Evolutionary conservation across 1,140 invertebrate species (phyloP).

Genomic region (Lucilia sericata): DNA sequence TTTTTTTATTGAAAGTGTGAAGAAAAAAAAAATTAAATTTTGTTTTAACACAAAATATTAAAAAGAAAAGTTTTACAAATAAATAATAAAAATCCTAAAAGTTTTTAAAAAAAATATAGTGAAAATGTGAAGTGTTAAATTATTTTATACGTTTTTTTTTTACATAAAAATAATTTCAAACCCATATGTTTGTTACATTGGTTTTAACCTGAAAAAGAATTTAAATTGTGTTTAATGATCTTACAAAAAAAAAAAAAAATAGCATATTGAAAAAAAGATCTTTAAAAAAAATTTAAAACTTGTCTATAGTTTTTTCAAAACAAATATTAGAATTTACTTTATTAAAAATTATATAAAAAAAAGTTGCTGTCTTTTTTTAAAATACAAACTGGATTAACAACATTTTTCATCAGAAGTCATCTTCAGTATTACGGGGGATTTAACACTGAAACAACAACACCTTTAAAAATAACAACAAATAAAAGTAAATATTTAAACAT

Average conservation of each 20-base stretch:
- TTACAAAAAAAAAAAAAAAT: neutral
- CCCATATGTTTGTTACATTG: too few relatives aligned
- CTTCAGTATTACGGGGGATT: neutral
- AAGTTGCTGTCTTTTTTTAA: neutral
- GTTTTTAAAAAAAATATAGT: slow-evolving; percentile 9
- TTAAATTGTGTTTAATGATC: too few relatives aligned
- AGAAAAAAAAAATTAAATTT: neutral
- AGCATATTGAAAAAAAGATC: neutral
- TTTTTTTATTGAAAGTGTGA: neutral
- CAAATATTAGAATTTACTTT: neutral
- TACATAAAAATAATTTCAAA: neutral
- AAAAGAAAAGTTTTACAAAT: neutral
- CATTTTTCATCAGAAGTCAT: slow-evolving; percentile 15
- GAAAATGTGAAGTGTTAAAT: slow-evolving; percentile 24
- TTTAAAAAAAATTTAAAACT: neutral
- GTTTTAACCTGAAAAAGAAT: too few relatives aligned
- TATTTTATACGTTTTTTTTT: neutral
- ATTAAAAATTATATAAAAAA: neutral
- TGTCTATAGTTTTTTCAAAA: neutral
- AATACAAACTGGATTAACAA: slow-evolving; percentile 33
- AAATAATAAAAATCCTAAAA: neutral
- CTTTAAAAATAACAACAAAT: neutral
- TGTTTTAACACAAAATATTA: neutral
- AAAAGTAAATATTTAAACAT: slow-evolving; percentile 40
- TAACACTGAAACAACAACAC: too few relatives aligned